Base-by-base conservation (phyloP, 2,113 vertebrate species). In the Symphodus melops region DNA sequence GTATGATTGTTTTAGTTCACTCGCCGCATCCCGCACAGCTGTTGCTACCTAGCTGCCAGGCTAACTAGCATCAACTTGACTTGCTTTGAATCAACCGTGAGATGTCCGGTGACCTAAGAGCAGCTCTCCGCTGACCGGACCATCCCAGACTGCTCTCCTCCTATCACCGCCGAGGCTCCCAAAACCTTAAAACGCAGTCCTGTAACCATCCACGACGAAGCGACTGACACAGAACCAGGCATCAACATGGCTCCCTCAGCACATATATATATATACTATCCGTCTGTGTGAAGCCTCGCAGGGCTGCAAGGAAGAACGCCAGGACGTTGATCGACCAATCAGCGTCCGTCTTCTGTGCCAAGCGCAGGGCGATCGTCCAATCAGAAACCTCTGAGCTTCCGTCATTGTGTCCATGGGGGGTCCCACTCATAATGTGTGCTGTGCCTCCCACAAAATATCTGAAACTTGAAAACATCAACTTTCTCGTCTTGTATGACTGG, bases 171-270 rank as follows among this genome's bases (percentile, higher is more conserved):
- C 52, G 70, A 68, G 77, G 63, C 77, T 86, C 77, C 69, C 74
- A 10, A 10, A 28, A 72, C 59, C 48, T 61, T 6, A 20, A 63
- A 23, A 53, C 61, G 78, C 58, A 74, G 83, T 81, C 77, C 80
- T 87, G 55, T 44, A 58, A 81, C 77, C 81, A 82, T 74, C 89
- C 86, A 72, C 71, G 88, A 65, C 52, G 77, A 73, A 60, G 67
- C 64, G 66, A 54, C 68, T 80, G 84, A 83, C 51, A 78, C 74
- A 84, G 77, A 86, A 87, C 79, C 84, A 82, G 72, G 68, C 70
- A 91, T 89, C 85, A 92, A 94, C 93, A 92, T 90, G 91, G 92
- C 91, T 90, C 88, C 93, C 87, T 61, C 71, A 14, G 65, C 78
- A 64, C 25, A 69, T 80, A 62, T 73, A 64, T 76, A 64, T 33